Evolutionary conservation across 2,113 vertebrate species (phyloP).

Genomic region (Choloepus hoffmanni): DNA sequence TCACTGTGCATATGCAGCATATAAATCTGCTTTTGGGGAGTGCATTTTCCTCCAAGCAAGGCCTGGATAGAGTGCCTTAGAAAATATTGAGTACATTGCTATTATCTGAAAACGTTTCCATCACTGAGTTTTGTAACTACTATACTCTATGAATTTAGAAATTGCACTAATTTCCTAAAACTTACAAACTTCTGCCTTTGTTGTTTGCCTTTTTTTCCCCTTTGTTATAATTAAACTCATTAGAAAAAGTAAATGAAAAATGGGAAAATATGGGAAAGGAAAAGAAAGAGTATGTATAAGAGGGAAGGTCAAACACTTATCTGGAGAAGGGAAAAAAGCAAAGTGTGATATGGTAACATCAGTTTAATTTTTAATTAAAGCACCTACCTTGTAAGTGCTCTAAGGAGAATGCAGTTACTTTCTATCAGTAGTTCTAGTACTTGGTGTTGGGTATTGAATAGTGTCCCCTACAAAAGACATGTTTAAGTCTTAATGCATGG

Average conservation of each 20-base stretch:
- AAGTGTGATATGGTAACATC: not conserved
- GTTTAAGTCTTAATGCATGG: too few relatives aligned
- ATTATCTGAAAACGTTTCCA: not conserved
- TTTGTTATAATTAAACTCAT: constrained; percentile 34
- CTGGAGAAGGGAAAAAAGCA: constrained; percentile 31
- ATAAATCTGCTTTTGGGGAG: not conserved
- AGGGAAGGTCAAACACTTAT: not conserved
- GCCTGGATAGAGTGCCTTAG: fast-evolving
- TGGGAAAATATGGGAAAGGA: not conserved
- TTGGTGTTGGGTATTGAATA: too few relatives aligned
- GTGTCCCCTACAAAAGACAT: too few relatives aligned
- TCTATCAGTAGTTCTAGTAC: not conserved
- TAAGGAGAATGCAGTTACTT: not conserved
- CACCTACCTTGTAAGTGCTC: not conserved
- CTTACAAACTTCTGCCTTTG: not conserved
- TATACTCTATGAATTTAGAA: not conserved
- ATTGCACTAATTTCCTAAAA: not conserved
- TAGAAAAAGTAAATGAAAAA: constrained; percentile 25
- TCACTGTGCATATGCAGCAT: not conserved
- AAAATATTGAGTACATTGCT: not conserved
- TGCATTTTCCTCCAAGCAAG: not conserved
- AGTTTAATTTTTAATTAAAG: constrained; percentile 49
- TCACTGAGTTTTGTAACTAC: not conserved
- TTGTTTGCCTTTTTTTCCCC: not conserved
- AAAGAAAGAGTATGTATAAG: not conserved